Base-by-base conservation (phyloP, 2,888 invertebrate species). In the Xestia rhomboidea region DNA sequence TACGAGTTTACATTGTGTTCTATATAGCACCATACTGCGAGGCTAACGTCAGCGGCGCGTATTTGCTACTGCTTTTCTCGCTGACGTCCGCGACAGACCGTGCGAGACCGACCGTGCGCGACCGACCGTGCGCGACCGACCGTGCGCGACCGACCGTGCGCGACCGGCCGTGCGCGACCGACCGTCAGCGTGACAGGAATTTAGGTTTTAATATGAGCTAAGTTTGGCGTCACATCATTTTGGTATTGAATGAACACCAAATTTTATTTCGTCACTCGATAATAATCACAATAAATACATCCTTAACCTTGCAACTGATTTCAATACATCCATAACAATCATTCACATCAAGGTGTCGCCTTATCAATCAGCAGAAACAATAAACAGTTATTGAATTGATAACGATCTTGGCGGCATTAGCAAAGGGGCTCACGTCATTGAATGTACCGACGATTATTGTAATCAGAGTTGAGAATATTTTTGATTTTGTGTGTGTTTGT, bases 401-500 rank as follows among this genome's bases (percentile, higher is more conserved):
- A 90, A 81, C 76, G 77, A 92, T 91, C 92, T 81, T 34, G 68
- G 86, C 92, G 93, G 91, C 82, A 74, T 73, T 77, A 76, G 79
- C 87, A 91, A 92, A 92, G 82, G 34, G 81, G 60, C 71, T 49
- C 75, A 87, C 79, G 86, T 84, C 81, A 86, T 82, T 81, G 72
- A 60, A 51, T 27, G 64, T 34, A 83, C 93, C 93, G 93, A 92
- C 92, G 91, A 91, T 92, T 78, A 90, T 74, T 86, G 85, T 92
- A 89, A 91, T 93, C 91, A 88, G 89, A 94, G 93, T 94, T 95
- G 94, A 95, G 94, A 94, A 90, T 91, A 8, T 92, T 90, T 90
- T 90, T 89, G 72, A 69, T 68, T 62, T 49, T n/a, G 13, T 49
- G 5, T 51, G 21, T 54, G 4, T 46, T 4, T 46, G 15, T 13